A percentile compares a stretch with the other conserved stretches of the same genome.
phyloP scores from a whole-genome alignment of 92 coral and sea anemone genomes.

The Metridium senile region DNA sequence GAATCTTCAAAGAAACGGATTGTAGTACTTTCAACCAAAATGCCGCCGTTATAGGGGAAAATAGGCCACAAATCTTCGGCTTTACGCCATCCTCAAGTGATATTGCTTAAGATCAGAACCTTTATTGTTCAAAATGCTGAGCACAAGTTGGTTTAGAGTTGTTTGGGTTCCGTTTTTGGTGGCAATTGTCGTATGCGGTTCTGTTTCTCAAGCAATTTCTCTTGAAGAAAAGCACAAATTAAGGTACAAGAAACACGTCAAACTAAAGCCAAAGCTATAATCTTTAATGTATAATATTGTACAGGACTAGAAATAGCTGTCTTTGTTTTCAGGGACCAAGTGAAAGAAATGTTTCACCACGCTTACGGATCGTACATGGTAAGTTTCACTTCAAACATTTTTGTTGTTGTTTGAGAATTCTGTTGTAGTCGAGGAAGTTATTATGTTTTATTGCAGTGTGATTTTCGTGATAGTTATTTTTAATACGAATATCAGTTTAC shows the following conservation, averaged over 20 bases:
- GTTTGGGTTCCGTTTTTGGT: conserved; percentile 39
- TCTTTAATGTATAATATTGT: conserved; percentile 1
- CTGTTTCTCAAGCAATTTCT: conserved; percentile 77
- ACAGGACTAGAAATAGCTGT: background rate
- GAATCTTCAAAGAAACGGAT: conserved; percentile 20
- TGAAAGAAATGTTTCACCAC: conserved; percentile 95
- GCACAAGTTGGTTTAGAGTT: background rate
- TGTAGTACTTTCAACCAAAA: conserved; percentile 4
- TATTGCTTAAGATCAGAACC: conserved; percentile 34
- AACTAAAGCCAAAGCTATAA: background rate
- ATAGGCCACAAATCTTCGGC: background rate
- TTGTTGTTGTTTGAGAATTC: background rate
- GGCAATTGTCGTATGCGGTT: conserved; percentile 27
- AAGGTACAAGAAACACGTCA: conserved; percentile 47
- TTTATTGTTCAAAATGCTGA: conserved; percentile 28
- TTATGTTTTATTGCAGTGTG: background rate
- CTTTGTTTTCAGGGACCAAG: conserved; percentile 69
- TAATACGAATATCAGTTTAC: background rate
- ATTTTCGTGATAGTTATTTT: background rate
- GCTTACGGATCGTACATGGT: conserved; percentile 98
- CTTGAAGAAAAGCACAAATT: conserved; percentile 71
- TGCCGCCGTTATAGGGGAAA: conserved; percentile 19
- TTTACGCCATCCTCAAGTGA: conserved; percentile 21
- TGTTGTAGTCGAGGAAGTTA: background rate
- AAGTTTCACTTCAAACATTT: conserved; percentile 23